These are phyloP conservation scores for Papilio dardanus DNA, from an alignment of 1,140 invertebrate genomes.

Conservation along the genomic window DNA sequence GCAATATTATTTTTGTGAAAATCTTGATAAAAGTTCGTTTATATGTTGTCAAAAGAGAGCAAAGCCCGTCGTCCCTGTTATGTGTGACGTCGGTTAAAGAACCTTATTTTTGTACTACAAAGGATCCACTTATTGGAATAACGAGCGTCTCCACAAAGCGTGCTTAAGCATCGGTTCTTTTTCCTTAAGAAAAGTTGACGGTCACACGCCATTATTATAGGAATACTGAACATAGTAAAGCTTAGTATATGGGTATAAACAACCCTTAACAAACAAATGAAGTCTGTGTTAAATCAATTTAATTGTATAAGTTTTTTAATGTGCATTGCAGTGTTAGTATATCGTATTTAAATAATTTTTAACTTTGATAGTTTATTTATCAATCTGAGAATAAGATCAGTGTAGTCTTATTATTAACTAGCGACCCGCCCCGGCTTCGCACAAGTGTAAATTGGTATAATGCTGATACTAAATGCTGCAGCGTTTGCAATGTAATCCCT, in stretches of 20 bases:
- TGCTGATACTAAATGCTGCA: too few species aligned
- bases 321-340: too few species aligned
- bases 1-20: not conserved
- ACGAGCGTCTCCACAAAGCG: conserved; percentile 30
- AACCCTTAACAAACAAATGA: not conserved
- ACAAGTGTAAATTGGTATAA: too few species aligned
- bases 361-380: too few species aligned
- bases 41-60: conserved; percentile 19
- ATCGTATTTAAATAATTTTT: too few species aligned
- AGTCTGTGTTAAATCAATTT: not conserved
- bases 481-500: too few species aligned
- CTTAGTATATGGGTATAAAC: not conserved
- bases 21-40: conserved; percentile 2
- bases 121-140: conserved; percentile 34
- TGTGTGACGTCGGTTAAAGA: conserved; percentile 28
- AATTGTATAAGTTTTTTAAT: not conserved
- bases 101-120: conserved; percentile 31
- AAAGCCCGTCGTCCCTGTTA: conserved; percentile 20
- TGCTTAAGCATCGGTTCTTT: conserved; percentile 28
- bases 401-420: too few species aligned
- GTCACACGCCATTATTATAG: conserved; percentile 1
- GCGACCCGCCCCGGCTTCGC: too few species aligned
- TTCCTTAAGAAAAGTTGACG: conserved; percentile 16
- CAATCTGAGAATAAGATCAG: too few species aligned
- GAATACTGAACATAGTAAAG: not conserved